Evolutionary conservation across 2,113 vertebrate genomes (phyloP).

Genomic region (Pterocles gutturalis): DNA sequence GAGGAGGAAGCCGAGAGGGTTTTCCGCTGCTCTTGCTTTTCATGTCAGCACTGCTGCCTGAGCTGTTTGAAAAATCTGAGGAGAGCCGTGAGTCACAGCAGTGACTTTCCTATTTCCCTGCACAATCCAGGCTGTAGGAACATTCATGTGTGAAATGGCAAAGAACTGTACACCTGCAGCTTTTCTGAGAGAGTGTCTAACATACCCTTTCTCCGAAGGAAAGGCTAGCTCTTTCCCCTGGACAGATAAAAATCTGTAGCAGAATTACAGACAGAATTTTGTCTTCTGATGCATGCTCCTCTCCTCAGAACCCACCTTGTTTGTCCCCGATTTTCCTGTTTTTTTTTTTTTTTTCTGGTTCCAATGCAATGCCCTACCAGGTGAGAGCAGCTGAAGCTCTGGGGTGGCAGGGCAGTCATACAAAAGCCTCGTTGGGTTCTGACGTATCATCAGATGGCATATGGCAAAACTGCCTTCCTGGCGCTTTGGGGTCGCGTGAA

Average conservation of each 20-base stretch:
- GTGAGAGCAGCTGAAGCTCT: neutral
- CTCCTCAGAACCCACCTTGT: neutral
- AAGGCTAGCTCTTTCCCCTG: neutral
- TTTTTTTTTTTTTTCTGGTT: neutral
- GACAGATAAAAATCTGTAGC: neutral
- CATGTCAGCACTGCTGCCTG: neutral
- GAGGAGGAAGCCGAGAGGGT: neutral
- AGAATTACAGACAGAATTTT: neutral
- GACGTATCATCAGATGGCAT: accelerated
- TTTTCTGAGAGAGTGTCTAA: neutral
- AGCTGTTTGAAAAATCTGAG: neutral
- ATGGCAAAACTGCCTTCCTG: neutral
- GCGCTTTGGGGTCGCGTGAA: neutral
- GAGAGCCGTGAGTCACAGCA: neutral
- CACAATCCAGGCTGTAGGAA: neutral
- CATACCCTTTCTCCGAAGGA: neutral
- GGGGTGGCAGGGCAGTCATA: neutral
- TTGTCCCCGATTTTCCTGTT: neutral
- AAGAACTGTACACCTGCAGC: neutral
- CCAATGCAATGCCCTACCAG: accelerated
- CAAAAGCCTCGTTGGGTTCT: neutral
- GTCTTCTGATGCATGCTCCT: neutral
- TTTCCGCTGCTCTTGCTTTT: neutral
- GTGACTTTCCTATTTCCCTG: neutral
- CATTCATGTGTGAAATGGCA: neutral